phyloP scores from a whole-genome alignment of 1,140 invertebrate genomes.

The Dendroctonus ponderosae region DNA sequence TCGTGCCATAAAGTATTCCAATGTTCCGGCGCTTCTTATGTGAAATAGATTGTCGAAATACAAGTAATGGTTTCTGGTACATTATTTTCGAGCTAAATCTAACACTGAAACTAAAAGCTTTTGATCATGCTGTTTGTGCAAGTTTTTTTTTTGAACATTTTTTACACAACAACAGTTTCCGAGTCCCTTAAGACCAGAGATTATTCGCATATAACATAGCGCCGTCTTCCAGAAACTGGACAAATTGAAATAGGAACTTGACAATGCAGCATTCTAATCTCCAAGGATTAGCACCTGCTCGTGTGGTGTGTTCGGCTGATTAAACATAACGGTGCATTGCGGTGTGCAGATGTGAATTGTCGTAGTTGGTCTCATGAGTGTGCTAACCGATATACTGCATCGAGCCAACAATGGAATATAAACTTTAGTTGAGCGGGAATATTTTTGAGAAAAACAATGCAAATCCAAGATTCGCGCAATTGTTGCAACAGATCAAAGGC shows the following conservation, averaged over 20 bases:
- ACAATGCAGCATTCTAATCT: conserved; percentile 17
- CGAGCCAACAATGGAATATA: conserved; percentile 1
- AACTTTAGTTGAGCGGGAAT: background rate
- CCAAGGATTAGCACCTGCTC: conserved; percentile 26
- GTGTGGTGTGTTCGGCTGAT: conserved; percentile 16
- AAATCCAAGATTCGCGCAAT: no score
- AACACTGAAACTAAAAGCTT: no score
- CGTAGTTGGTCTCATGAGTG: conserved; percentile 18
- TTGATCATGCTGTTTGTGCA: no score
- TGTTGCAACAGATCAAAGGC: no score
- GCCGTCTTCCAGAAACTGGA: background rate
- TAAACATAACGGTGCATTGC: conserved; percentile 28
- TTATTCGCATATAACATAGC: no score
- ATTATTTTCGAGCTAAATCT: no score
- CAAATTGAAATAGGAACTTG: conserved; percentile 21
- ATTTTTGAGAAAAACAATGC: no score
- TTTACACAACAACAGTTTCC: background rate
- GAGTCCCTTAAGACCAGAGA: background rate
- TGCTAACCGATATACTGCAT: conserved; percentile 17
- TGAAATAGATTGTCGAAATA: no score
- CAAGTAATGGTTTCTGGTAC: no score
- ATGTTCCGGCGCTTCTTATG: no score
- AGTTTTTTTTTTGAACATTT: no score
- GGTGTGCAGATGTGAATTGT: conserved; percentile 21
- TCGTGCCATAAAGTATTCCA: no score